A percentile compares a stretch with the other conserved stretches of the same genome.
Evolutionary conservation across 2,113 vertebrate genomes (phyloP).

Genomic region (Apistogramma diplotaenia): DNA sequence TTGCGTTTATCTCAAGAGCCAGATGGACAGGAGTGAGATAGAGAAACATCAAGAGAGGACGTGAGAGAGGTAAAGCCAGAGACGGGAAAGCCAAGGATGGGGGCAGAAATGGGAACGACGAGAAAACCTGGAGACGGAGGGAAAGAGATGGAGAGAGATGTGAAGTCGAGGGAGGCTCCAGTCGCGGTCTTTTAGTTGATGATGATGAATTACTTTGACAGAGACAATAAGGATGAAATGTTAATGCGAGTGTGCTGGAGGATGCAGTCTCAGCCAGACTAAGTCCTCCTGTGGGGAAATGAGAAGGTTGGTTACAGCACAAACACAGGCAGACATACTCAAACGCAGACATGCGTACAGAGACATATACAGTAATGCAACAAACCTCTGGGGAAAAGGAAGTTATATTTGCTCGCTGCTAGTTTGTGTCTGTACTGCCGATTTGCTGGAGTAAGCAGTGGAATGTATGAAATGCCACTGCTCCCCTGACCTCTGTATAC

Average conservation of each 20-base stretch:
- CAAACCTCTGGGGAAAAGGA: slow-evolving; percentile 48
- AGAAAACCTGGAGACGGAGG: slow-evolving; percentile 11
- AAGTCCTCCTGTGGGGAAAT: slow-evolving; percentile 56
- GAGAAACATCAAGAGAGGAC: slow-evolving; percentile 10
- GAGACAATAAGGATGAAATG: slow-evolving; percentile 76
- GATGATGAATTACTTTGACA: slow-evolving; percentile 77
- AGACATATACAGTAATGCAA: slow-evolving; percentile 17
- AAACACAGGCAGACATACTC: neutral
- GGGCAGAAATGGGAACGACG: neutral
- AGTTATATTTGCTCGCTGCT: slow-evolving; percentile 36
- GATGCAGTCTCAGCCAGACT: slow-evolving; percentile 61
- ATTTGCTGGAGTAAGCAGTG: slow-evolving; percentile 19
- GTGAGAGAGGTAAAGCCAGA: slow-evolving; percentile 5
- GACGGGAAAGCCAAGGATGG: neutral
- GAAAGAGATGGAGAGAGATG: slow-evolving; percentile 30
- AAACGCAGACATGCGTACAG: neutral
- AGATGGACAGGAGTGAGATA: slow-evolving; percentile 47
- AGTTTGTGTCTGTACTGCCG: slow-evolving; percentile 1
- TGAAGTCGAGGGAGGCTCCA: slow-evolving; percentile 44
- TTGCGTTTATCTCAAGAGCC: slow-evolving; percentile 64
- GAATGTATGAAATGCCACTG: slow-evolving; percentile 19
- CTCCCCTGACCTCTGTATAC: slow-evolving; percentile 28
- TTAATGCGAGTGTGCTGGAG: slow-evolving; percentile 67
- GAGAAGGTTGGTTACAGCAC: slow-evolving; percentile 52
- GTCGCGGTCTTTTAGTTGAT: slow-evolving; percentile 49